A percentile compares a stretch with the other conserved stretches of the same genome.
Conservation (phyloP, 2,888 invertebrate species). For the Tupiocoris notatus region DNA sequence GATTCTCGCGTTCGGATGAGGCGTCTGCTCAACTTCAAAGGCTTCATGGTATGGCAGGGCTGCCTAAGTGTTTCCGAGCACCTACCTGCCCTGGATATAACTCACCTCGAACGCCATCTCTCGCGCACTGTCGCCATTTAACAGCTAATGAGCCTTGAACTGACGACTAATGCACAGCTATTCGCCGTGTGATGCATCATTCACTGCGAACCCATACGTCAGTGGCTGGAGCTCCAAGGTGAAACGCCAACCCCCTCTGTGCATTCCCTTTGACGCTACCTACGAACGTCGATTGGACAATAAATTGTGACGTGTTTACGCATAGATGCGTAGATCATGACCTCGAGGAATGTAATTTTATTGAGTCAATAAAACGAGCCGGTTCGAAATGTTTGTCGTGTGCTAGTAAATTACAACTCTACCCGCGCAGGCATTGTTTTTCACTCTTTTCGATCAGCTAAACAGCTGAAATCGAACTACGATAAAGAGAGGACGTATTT, state of each 20-base stretch:
- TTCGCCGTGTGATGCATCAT: constrained; percentile 28
- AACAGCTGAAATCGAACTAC: too few species aligned
- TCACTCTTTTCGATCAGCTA: too few species aligned
- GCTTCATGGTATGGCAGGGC: too few species aligned
- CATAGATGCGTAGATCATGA: too few species aligned
- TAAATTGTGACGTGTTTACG: background rate
- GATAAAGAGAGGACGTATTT: too few species aligned
- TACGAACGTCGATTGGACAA: background rate
- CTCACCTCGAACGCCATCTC: background rate
- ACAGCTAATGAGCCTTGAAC: constrained; percentile 33
- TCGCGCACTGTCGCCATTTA: constrained; percentile 6
- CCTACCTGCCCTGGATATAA: background rate
- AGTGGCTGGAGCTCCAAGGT: background rate
- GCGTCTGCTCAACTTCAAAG: background rate
- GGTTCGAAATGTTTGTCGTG: too few species aligned
- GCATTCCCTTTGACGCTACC: background rate
- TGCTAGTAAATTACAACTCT: too few species aligned
- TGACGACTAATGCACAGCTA: constrained; percentile 27
- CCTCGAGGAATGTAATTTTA: too few species aligned
- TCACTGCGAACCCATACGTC: constrained; percentile 10
- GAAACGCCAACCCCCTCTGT: background rate
- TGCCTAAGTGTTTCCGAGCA: background rate
- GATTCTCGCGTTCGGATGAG: too few species aligned
- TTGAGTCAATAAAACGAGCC: too few species aligned
- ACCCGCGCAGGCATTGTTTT: too few species aligned